Evolutionary conservation across 2,888 invertebrate species (phyloP).

Genomic region (Parnassius glacialis): DNA sequence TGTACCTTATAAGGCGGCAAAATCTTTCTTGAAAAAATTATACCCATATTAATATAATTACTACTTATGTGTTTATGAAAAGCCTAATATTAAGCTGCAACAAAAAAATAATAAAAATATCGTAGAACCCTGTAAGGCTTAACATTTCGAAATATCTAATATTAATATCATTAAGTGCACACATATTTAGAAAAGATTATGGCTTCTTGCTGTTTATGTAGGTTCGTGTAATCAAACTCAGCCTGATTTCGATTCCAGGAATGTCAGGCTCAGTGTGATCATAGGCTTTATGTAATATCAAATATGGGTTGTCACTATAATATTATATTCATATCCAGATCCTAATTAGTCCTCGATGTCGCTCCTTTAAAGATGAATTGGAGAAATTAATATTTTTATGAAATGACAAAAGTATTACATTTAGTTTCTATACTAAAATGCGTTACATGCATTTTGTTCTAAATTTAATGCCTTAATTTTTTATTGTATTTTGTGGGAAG

Average conservation of each 20-base stretch:
- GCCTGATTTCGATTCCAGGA: constrained; percentile 1
- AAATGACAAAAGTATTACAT: constrained; percentile 76
- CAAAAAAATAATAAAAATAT: constrained; percentile 59
- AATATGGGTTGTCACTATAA: constrained; percentile 57
- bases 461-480: constrained; percentile 48
- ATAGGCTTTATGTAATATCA: constrained; percentile 60
- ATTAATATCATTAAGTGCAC: constrained; percentile 73
- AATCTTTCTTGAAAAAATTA: constrained; percentile 61
- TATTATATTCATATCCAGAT: constrained; percentile 62
- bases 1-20: constrained; percentile 73
- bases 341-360: constrained; percentile 56
- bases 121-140: constrained; percentile 74
- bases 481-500: constrained; percentile 54
- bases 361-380: constrained; percentile 63
- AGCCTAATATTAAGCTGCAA: constrained; percentile 75
- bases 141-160: constrained; percentile 73
- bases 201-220: constrained; percentile 64
- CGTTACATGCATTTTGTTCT: constrained; percentile 55
- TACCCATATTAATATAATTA: constrained; percentile 63
- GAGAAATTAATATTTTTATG: constrained; percentile 69
- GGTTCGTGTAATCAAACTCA: constrained; percentile 29
- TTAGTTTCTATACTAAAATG: constrained; percentile 57
- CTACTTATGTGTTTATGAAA: constrained; percentile 68
- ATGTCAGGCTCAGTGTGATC: constrained; percentile 25
- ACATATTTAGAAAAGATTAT: constrained; percentile 67